These are phyloP conservation scores for Lithobates sylvaticus DNA, from an alignment of 2,797 vertebrate species.

Conservation along the genomic window DNA sequence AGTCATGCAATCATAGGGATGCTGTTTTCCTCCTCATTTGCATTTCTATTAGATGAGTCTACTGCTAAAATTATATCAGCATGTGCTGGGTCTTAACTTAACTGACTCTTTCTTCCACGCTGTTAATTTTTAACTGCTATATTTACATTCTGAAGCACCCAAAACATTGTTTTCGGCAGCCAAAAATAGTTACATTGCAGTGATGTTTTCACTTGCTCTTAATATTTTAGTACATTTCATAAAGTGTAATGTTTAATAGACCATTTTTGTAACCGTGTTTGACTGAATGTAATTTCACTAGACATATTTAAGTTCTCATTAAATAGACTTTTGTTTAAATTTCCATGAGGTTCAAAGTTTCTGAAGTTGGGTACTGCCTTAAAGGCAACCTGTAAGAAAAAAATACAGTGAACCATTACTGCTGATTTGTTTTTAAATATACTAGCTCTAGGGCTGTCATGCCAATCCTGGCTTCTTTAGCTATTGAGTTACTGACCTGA, in stretches of 20 bases:
- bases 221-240: background rate
- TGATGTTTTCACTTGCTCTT: background rate
- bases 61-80: constrained; percentile 43
- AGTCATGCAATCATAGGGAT: background rate
- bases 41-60: constrained; percentile 48
- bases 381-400: background rate
- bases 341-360: background rate
- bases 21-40: constrained; percentile 45
- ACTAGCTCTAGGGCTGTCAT: background rate
- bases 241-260: background rate
- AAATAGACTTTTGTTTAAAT: background rate
- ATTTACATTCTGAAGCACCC: constrained; percentile 29
- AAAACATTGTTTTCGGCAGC: background rate
- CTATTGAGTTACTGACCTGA: too few relatives aligned
- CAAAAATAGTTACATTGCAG: background rate
- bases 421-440: background rate
- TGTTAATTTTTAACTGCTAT: constrained; percentile 21
- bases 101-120: constrained; percentile 9
- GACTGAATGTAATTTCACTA: background rate
- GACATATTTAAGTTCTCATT: background rate
- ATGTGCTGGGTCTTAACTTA: constrained; percentile 49
- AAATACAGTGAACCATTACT: background rate
- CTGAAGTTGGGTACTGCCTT: background rate
- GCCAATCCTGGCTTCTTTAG: too few relatives aligned
- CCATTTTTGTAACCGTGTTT: background rate